Conservation (phyloP, 2,888 invertebrate genomes). For the Odontocolon sp. region DNA sequence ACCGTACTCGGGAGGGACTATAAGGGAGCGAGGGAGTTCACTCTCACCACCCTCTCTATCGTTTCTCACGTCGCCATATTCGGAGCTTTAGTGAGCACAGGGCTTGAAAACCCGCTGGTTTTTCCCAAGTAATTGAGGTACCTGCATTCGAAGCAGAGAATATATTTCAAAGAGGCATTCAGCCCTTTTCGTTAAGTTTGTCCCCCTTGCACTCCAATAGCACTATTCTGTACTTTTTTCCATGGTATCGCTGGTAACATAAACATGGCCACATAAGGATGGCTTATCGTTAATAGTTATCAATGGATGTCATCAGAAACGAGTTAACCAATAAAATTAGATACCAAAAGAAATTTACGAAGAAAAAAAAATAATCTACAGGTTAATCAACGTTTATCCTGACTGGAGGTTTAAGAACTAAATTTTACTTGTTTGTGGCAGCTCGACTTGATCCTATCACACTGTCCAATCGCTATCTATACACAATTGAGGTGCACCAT, state of each 20-base stretch:
- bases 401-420: neutral
- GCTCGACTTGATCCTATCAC: no score
- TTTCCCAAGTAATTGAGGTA: neutral
- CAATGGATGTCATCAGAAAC: no score
- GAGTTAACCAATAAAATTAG: no score
- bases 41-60: slow-evolving; percentile 4
- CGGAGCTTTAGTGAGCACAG: neutral
- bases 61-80: neutral
- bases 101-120: neutral
- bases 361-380: neutral
- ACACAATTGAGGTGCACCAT: neutral
- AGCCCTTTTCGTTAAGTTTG: neutral
- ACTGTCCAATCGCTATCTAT: no score
- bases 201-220: no score
- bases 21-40: neutral
- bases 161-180: neutral
- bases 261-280: no score
- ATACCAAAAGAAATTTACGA: neutral
- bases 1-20: slow-evolving; percentile 18
- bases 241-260: no score
- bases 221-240: no score
- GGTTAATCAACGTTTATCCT: no score
- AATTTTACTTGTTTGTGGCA: neutral
- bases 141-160: neutral
- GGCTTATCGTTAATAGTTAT: no score